Evolutionary conservation across 2,888 invertebrate genomes (phyloP).

Genomic region (Elysia crispata): DNA sequence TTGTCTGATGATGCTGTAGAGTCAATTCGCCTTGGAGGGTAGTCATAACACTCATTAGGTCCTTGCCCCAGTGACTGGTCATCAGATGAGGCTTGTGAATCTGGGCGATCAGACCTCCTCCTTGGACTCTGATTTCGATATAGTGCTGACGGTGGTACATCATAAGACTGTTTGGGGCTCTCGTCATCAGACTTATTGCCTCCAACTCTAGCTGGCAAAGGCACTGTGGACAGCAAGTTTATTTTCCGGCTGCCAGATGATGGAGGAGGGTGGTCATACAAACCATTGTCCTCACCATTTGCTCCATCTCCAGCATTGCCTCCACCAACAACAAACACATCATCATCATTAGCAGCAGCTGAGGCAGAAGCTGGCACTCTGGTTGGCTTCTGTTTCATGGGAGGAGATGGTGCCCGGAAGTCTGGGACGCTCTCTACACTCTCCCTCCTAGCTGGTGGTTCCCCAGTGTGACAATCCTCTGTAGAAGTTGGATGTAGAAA

Average conservation of each 20-base stretch:
- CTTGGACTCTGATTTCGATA: constrained; percentile 60
- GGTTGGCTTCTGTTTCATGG: constrained; percentile 50
- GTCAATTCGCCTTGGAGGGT: constrained; percentile 58
- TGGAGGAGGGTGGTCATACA: constrained; percentile 58
- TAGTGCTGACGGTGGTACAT: constrained; percentile 53
- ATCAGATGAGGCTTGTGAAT: constrained; percentile 58
- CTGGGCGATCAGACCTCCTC: constrained; percentile 62
- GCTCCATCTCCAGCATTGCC: too few species aligned
- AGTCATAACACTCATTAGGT: constrained; percentile 61
- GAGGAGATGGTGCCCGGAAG: constrained; percentile 68
- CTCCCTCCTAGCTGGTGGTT: constrained; percentile 53
- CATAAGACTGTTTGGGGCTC: constrained; percentile 20
- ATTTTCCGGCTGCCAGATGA: too few species aligned
- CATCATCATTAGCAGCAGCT: constrained; percentile 2
- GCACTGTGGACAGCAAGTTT: constrained; percentile 49
- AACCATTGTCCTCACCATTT: not conserved
- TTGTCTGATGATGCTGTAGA: constrained; percentile 43
- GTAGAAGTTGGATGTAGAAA: not conserved
- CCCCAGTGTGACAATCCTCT: constrained; percentile 62
- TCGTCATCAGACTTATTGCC: constrained; percentile 27
- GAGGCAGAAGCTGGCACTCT: not conserved
- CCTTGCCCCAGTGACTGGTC: constrained; percentile 2
- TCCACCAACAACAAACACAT: constrained; percentile 47
- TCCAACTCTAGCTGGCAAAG: constrained; percentile 48
- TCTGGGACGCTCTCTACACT: constrained; percentile 73